These are phyloP conservation scores for Labeo calbasu DNA, from an alignment of 2,797 vertebrate species.

Conservation along the genomic window DNA sequence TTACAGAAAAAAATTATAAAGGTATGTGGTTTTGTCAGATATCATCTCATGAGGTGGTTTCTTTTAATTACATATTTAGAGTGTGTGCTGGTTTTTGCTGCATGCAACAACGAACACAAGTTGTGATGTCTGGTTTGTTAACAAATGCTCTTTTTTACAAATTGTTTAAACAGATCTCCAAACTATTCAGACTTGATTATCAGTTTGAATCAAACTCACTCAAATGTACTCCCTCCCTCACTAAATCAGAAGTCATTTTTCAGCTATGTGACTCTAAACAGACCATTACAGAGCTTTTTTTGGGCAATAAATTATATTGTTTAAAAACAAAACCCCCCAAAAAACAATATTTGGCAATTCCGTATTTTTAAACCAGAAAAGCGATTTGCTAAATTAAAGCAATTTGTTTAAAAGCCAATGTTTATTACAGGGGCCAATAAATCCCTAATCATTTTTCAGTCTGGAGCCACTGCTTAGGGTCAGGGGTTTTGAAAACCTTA, in stretches of 20 bases:
- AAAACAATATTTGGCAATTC: not conserved
- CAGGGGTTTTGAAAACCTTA: conserved; percentile 37
- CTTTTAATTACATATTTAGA: not conserved
- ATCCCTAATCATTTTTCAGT: conserved; percentile 10
- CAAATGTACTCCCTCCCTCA: not conserved
- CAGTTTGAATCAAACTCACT: not conserved
- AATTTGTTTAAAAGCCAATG: not conserved
- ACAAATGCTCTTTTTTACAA: not conserved
- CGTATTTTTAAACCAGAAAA: not conserved
- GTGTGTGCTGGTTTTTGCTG: not conserved
- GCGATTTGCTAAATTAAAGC: not conserved
- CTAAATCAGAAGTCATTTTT: not conserved
- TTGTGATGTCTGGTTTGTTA: not conserved
- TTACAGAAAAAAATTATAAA: not conserved
- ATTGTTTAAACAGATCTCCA: not conserved
- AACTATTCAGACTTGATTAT: not conserved
- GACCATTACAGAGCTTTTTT: not conserved
- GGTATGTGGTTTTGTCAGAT: not conserved
- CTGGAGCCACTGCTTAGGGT: conserved; percentile 1
- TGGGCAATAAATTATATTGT: not conserved
- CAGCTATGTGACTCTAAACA: not conserved
- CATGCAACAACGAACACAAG: not conserved
- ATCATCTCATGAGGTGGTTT: not conserved
- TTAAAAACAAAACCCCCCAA: not conserved
- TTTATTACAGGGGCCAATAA: not conserved